Base-by-base conservation (phyloP, 2,888 invertebrate species). In the Drosophila acutilabella region DNA sequence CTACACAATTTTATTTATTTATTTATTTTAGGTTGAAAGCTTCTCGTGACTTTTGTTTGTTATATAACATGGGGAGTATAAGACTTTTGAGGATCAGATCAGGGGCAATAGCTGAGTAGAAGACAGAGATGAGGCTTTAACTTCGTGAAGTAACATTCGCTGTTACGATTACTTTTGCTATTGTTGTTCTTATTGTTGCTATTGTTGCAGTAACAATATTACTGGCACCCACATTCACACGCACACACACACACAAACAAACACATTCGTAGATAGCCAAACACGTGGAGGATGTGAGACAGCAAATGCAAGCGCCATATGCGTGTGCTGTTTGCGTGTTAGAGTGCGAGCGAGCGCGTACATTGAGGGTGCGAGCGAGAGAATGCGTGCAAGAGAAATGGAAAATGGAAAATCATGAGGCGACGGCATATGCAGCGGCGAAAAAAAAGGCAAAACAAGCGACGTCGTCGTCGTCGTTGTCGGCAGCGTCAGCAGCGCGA, bases 151-250 rank as follows among this genome's bases (percentile, higher is more conserved):
- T 72, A 56, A 72, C 66, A 42, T 23, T 44, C 59, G 59, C 62
- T 62, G 56, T 56, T 53, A 42, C 50, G 57, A 51, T 42, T 67
- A 44, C 60, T 52, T 53, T 7, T 30, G 38, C 33, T 50, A 41
- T 40, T 40, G 36, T 51, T 53, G 45, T 59, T 56, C 50, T 45
- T 73, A 66, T 62, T 66, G 52, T 60, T 74, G 53, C 80, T 75
- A 78, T 84, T 89, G 88, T 82, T 87, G 86, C 86, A 87, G 79
- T 88, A 89, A 89, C 85, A 81, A 74, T 74, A 89, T 88, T 87
- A 88, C 89, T 77, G 71, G 68, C 80, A 73, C 77, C 71, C 78
- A 75, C 68, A 74, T 51, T 50, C 56, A 60, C 50, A 60, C 64
- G 30, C 59, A 38, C 44, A 47, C 52, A 38, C 70, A 60, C 51